Conservation (phyloP, 2,113 vertebrate genomes). For the Rallus limicola region DNA sequence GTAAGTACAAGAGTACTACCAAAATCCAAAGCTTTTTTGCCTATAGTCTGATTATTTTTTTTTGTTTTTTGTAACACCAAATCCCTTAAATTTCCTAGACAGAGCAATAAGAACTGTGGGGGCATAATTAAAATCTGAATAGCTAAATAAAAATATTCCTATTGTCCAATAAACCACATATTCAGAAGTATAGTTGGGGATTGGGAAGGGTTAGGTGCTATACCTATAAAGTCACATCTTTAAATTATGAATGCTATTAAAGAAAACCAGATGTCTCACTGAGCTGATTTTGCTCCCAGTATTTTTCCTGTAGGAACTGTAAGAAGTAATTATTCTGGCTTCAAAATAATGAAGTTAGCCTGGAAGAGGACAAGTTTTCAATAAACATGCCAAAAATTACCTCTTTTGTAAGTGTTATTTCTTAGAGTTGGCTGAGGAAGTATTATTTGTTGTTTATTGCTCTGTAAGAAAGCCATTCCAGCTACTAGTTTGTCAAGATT, state of each 20-base stretch:
- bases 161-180: background rate
- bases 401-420: background rate
- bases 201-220: background rate
- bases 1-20: background rate
- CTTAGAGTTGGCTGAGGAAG: background rate
- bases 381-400: constrained; percentile 27
- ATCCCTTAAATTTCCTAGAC: background rate
- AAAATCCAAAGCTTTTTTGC: background rate
- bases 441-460: background rate
- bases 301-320: constrained; percentile 15
- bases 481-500: constrained; percentile 34
- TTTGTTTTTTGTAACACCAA: background rate
- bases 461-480: constrained; percentile 4
- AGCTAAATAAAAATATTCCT: background rate
- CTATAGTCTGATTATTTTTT: background rate
- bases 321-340: constrained; percentile 23
- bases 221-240: background rate
- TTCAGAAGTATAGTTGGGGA: background rate
- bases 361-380: background rate
- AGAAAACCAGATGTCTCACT: background rate
- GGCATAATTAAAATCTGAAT: background rate
- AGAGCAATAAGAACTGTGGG: background rate
- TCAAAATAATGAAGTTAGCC: background rate
- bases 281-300: background rate
- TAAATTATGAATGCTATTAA: constrained; percentile 11